A percentile compares a stretch with the other conserved stretches of the same genome.
These are phyloP conservation scores for Lycia hirtaria DNA, from an alignment of 2,888 invertebrate species.

Conservation along the genomic window DNA sequence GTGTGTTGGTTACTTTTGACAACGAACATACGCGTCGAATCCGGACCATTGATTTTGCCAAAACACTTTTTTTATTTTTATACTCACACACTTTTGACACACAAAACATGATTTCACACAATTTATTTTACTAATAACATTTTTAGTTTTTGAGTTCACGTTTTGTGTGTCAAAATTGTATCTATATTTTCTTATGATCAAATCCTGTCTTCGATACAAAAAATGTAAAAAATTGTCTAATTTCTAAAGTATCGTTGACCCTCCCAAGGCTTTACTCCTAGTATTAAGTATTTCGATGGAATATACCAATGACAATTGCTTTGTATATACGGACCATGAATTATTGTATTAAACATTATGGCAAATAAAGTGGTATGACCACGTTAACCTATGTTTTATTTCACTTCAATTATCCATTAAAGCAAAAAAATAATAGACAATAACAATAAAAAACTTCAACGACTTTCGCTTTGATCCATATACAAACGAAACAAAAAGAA, in stretches of 20 bases:
- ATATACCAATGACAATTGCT: slow-evolving; percentile 1
- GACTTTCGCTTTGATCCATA: too few relatives aligned
- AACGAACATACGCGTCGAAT: background rate
- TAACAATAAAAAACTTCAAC: too few relatives aligned
- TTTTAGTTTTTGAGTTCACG: background rate
- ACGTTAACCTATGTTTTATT: slow-evolving; percentile 7
- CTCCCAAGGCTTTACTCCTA: slow-evolving; percentile 15
- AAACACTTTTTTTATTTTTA: slow-evolving; percentile 7
- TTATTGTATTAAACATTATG: background rate
- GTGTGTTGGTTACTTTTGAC: slow-evolving; percentile 2
- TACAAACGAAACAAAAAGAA: too few relatives aligned
- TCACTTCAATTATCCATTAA: too few relatives aligned
- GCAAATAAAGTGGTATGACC: slow-evolving; percentile 3
- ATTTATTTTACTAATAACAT: too few relatives aligned
- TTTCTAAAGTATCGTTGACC: background rate
- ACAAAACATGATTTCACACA: slow-evolving; percentile 2
- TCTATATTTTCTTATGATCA: background rate
- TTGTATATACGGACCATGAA: background rate
- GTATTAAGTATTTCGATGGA: slow-evolving; percentile 8
- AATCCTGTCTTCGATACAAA: slow-evolving; percentile 12
- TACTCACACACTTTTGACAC: background rate
- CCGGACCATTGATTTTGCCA: slow-evolving; percentile 2
- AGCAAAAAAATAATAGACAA: too few relatives aligned
- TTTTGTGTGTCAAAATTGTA: background rate
- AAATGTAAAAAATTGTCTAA: slow-evolving; percentile 11